These are phyloP conservation scores for human DNA, from an alignment of 2,113 vertebrate species.

Conservation along the genomic window DNA sequence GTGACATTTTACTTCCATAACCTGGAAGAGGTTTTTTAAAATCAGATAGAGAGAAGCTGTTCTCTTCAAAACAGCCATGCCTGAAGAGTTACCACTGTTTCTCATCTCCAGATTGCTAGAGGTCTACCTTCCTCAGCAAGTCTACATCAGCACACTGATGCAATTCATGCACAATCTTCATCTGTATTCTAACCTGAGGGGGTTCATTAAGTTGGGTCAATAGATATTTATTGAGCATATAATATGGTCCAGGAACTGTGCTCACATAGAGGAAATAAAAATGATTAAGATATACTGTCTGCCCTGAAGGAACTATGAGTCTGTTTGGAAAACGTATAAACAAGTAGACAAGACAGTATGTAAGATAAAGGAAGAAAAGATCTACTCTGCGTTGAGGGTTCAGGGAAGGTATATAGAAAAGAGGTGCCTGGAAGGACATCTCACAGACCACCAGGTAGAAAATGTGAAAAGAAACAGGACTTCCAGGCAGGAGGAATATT, in stretches of 20 bases:
- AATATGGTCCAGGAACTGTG: constrained; percentile 2
- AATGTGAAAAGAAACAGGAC: background rate
- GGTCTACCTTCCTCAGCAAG: background rate
- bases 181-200: background rate
- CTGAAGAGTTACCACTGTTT: background rate
- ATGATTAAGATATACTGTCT: background rate
- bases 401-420: background rate
- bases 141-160: background rate
- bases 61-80: background rate
- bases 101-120: background rate
- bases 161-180: background rate
- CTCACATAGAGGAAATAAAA: constrained; percentile 24
- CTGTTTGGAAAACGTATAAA: constrained; percentile 17
- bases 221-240: constrained; percentile 22
- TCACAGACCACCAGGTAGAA: background rate
- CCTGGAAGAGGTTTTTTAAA: background rate
- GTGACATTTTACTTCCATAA: background rate
- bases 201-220: background rate
- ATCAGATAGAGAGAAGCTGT: background rate
- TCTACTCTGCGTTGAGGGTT: background rate
- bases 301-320: background rate
- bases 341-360: background rate
- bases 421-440: background rate
- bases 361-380: background rate
- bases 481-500: background rate